These are phyloP conservation scores for Natator depressus DNA, from an alignment of 2,113 vertebrate species.

Conservation along the genomic window DNA sequence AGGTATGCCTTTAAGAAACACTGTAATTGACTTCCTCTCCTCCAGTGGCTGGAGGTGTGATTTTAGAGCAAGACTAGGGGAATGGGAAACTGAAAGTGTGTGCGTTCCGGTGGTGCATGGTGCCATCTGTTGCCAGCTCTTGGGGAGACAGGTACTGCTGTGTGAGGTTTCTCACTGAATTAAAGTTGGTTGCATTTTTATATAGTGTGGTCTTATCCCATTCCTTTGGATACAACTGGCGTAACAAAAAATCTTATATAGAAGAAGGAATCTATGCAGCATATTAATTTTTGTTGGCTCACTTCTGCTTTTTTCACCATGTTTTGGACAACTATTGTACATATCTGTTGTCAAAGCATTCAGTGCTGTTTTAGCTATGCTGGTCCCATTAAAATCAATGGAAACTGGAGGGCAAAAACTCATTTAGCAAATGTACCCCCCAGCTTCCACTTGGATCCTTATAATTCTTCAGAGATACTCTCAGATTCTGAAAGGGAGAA, in stretches of 20 bases:
- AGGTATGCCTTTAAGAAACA: background rate
- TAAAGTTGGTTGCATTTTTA: too few relatives aligned
- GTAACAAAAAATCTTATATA: background rate
- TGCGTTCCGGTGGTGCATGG: background rate
- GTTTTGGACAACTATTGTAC: background rate
- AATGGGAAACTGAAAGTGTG: background rate
- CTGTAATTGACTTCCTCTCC: background rate
- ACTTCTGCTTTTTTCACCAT: background rate
- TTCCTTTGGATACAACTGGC: background rate
- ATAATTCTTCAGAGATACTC: background rate
- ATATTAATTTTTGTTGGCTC: background rate
- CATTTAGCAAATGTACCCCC: background rate
- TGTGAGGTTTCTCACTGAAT: background rate
- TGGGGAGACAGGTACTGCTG: background rate
- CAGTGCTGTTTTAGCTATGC: background rate
- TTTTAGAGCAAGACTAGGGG: background rate
- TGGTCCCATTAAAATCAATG: background rate
- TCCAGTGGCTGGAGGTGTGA: background rate
- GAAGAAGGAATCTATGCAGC: background rate
- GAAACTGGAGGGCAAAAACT: background rate
- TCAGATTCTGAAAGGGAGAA: background rate
- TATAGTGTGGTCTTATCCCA: background rate
- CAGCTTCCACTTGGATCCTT: background rate
- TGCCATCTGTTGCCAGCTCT: background rate
- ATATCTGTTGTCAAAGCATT: background rate